Conservation (phyloP, 1,140 invertebrate species). For the Eumaeus atala region DNA sequence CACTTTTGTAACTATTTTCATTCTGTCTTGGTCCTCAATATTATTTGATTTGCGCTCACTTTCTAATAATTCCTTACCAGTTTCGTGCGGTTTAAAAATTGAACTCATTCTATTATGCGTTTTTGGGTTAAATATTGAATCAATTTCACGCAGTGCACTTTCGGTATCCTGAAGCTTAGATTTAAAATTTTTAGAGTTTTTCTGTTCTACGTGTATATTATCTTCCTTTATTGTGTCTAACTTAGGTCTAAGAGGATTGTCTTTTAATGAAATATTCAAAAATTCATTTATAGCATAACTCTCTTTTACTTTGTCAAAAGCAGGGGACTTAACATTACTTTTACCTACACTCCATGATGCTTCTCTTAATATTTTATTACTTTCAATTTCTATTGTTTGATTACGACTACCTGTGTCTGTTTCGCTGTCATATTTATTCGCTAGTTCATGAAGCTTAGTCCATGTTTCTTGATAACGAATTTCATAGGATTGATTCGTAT, state of each 20-base stretch:
- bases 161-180: constrained; percentile 53
- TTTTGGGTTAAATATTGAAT: constrained; percentile 31
- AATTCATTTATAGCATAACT: constrained; percentile 50
- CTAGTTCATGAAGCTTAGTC: constrained; percentile 51
- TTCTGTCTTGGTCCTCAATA: neutral
- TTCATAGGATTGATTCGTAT: constrained; percentile 60
- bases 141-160: constrained; percentile 45
- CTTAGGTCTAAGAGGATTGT: constrained; percentile 43
- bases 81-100: neutral
- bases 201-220: constrained; percentile 22
- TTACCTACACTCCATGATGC: constrained; percentile 44
- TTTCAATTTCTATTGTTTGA: constrained; percentile 23
- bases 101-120: neutral
- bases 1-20: constrained; percentile 38
- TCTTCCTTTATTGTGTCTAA: constrained; percentile 26
- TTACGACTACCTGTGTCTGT: constrained; percentile 17
- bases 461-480: constrained; percentile 59
- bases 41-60: neutral
- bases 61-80: neutral
- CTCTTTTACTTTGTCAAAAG: constrained; percentile 47
- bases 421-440: constrained; percentile 50
- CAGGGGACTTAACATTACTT: constrained; percentile 27
- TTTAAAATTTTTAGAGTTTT: constrained; percentile 45
- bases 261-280: constrained; percentile 52
- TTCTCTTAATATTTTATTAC: constrained; percentile 45